These are phyloP conservation scores for Anabacerthia variegaticeps DNA, from an alignment of 2,797 vertebrate genomes.

Conservation along the genomic window DNA sequence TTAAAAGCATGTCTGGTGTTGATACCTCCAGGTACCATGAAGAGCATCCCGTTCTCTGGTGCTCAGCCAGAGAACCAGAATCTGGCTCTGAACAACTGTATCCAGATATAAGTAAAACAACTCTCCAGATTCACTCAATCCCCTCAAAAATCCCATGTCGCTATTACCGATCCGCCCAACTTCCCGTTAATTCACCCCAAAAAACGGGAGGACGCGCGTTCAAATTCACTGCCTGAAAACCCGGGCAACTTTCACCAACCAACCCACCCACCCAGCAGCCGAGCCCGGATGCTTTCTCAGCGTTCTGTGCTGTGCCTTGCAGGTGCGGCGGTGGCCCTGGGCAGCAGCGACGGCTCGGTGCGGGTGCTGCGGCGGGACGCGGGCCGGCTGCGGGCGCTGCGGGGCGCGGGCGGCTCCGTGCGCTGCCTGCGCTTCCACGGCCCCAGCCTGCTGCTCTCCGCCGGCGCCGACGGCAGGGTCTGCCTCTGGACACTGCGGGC, in stretches of 20 bases:
- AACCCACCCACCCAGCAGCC: too few relatives aligned
- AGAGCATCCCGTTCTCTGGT: not conserved
- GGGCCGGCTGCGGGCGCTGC: constrained; percentile 61
- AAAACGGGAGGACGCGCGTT: not conserved
- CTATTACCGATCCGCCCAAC: not conserved
- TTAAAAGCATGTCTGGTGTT: not conserved
- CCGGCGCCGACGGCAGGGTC: constrained; percentile 75
- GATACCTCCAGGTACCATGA: not conserved
- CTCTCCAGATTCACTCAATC: not conserved
- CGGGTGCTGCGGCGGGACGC: constrained; percentile 66
- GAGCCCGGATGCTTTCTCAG: too few relatives aligned
- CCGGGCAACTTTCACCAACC: too few relatives aligned
- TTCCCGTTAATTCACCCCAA: constrained; percentile 36
- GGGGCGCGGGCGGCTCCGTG: constrained; percentile 72
- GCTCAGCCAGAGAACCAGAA: not conserved
- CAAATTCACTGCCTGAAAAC: not conserved
- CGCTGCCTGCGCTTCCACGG: constrained; percentile 75
- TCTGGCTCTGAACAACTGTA: not conserved
- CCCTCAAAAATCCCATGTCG: not conserved
- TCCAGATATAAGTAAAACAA: not conserved
- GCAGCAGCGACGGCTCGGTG: constrained; percentile 77
- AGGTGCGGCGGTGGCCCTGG: constrained; percentile 80
- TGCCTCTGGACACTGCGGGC: constrained; percentile 63
- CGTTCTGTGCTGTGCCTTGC: not conserved
- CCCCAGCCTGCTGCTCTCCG: constrained; percentile 72